A percentile compares a stretch with the other conserved stretches of the same genome.
Evolutionary conservation across 1,140 invertebrate genomes (phyloP).

Genomic region (Drosophila nigromelanica): DNA sequence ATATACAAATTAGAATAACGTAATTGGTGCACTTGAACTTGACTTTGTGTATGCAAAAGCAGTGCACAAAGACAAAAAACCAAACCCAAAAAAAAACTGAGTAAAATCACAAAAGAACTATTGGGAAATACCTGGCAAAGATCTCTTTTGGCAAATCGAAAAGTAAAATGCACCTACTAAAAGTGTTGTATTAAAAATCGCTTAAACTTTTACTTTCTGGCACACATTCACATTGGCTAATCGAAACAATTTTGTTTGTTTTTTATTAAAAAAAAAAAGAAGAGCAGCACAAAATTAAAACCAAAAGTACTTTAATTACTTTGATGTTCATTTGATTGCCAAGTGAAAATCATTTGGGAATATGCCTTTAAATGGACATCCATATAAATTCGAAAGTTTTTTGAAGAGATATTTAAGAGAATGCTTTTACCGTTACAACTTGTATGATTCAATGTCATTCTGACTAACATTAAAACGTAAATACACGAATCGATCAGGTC

Average conservation of each 20-base stretch:
- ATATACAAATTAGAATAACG: slow-evolving; percentile 14
- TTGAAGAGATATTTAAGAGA: neutral
- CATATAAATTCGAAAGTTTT: neutral
- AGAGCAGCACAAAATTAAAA: neutral
- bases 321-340: slow-evolving; percentile 40
- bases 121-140: slow-evolving; percentile 75
- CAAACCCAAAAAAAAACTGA: slow-evolving; percentile 1
- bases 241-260: slow-evolving; percentile 36
- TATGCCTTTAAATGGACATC: slow-evolving; percentile 16
- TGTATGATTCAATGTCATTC: too few species aligned
- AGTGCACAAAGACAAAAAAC: slow-evolving; percentile 23
- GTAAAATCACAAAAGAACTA: slow-evolving; percentile 31
- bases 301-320: slow-evolving; percentile 35
- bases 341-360: neutral
- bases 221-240: slow-evolving; percentile 37
- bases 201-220: slow-evolving; percentile 78
- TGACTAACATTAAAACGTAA: neutral
- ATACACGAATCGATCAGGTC: too few species aligned
- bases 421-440: too few species aligned
- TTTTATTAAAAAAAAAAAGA: slow-evolving; percentile 1
- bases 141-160: slow-evolving; percentile 59
- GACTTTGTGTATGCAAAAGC: slow-evolving; percentile 46
- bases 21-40: slow-evolving; percentile 70
- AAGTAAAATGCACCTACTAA: slow-evolving; percentile 31
- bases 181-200: slow-evolving; percentile 29